phyloP scores from a whole-genome alignment of 1,140 invertebrate species.

The Plutomurus gul region DNA sequence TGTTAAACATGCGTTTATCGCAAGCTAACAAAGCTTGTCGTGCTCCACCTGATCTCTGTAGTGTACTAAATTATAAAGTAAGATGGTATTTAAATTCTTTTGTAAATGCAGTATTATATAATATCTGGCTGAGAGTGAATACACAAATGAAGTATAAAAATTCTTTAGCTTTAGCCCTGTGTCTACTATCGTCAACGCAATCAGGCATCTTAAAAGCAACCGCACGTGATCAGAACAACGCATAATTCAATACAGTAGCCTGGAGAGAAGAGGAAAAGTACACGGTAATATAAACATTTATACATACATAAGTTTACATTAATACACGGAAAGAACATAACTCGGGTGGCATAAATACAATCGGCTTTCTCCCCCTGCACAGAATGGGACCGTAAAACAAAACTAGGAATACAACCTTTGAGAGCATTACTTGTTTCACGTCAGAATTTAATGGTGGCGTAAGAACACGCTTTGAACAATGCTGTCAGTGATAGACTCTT shows the following conservation, averaged over 20 bases:
- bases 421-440: no score
- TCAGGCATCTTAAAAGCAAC: not conserved
- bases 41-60: no score
- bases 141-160: not conserved
- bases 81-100: no score
- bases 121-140: no score
- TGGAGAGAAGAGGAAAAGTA: not conserved
- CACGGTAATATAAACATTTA: not conserved
- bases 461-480: no score
- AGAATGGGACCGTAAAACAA: not conserved
- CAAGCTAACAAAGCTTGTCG: no score
- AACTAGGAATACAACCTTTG: not conserved
- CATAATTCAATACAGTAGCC: not conserved
- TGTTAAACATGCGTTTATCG: no score
- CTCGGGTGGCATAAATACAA: not conserved
- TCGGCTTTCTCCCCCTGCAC: not conserved
- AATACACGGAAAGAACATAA: not conserved
- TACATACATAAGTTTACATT: not conserved
- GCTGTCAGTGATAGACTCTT: no score
- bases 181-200: not conserved
- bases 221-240: slow-evolving; percentile 1
- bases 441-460: no score
- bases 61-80: no score
- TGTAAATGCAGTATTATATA: no score
- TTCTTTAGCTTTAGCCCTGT: not conserved